phyloP scores from a whole-genome alignment of 92 coral and sea anemone genomes.

The Diadumene lineata region DNA sequence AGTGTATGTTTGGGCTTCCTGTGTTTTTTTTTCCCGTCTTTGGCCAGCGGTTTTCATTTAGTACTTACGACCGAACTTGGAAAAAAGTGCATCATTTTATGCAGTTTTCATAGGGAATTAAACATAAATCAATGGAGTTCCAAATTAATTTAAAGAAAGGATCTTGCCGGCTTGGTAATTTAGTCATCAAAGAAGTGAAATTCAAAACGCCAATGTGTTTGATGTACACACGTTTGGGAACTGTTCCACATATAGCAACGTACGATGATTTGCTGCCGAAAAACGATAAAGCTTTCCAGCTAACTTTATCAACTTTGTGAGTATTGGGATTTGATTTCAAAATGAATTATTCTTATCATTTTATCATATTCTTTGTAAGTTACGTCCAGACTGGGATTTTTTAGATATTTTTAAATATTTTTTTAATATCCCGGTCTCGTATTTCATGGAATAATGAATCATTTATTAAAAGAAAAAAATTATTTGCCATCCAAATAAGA shows the following conservation, averaged over 20 bases:
- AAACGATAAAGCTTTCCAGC: slow-evolving; percentile 59
- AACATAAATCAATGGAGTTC: slow-evolving; percentile 64
- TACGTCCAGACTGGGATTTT: no score
- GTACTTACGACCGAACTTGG: not conserved
- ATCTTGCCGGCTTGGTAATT: slow-evolving; percentile 56
- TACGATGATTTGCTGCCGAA: slow-evolving; percentile 49
- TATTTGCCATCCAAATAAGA: not conserved
- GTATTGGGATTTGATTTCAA: no score
- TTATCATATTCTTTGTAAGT: no score
- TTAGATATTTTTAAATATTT: no score
- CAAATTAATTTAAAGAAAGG: slow-evolving; percentile 22
- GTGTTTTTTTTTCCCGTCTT: not conserved
- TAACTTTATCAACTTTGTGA: slow-evolving; percentile 85
- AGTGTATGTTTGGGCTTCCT: slow-evolving; percentile 23
- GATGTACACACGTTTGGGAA: slow-evolving; percentile 83
- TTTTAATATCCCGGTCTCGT: no score
- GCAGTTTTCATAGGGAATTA: no score
- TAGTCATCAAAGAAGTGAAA: slow-evolving; percentile 27
- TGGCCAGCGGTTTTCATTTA: not conserved
- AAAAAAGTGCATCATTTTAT: no score
- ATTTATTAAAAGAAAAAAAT: no score
- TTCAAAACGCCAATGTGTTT: slow-evolving; percentile 81
- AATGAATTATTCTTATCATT: no score
- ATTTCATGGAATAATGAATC: no score
- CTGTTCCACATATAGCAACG: slow-evolving; percentile 74